Percentiles rank a stretch among this genome's conserved stretches.
Evolutionary conservation across 2,797 vertebrate species (phyloP).

Genomic region (Hoplostethus atlanticus): DNA sequence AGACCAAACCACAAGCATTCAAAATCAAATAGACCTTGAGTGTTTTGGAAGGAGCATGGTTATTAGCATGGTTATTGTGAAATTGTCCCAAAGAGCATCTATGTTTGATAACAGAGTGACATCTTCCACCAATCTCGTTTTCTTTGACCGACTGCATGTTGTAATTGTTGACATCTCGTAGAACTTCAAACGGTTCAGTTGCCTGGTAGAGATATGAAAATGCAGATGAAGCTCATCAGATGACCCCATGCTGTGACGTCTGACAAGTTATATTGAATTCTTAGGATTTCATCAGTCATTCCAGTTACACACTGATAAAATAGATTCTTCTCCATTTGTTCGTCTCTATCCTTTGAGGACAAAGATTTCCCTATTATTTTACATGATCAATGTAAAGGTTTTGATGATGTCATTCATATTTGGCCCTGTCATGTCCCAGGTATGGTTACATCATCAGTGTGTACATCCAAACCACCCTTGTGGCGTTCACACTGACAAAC

Average conservation of each 20-base stretch:
- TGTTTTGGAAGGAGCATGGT: constrained; percentile 24
- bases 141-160: constrained; percentile 1
- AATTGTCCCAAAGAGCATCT: constrained; percentile 31
- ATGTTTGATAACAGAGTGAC: constrained; percentile 30
- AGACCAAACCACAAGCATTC: not conserved
- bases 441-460: too few species aligned
- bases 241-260: not conserved
- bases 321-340: too few species aligned
- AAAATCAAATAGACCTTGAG: not conserved
- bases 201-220: constrained; percentile 4
- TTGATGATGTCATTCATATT: too few species aligned
- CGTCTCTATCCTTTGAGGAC: not conserved
- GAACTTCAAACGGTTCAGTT: constrained; percentile 20
- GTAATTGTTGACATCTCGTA: constrained; percentile 12
- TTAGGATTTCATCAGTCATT: too few species aligned
- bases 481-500: too few species aligned
- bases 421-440: too few species aligned
- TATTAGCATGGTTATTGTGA: not conserved
- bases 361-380: not conserved
- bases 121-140: constrained; percentile 1
- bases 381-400: not conserved
- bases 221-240: constrained; percentile 5
- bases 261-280: not conserved
- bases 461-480: too few species aligned
- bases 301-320: too few species aligned